Evolutionary conservation across 2,113 vertebrate species (phyloP).

Genomic region (Falco punctatus): DNA sequence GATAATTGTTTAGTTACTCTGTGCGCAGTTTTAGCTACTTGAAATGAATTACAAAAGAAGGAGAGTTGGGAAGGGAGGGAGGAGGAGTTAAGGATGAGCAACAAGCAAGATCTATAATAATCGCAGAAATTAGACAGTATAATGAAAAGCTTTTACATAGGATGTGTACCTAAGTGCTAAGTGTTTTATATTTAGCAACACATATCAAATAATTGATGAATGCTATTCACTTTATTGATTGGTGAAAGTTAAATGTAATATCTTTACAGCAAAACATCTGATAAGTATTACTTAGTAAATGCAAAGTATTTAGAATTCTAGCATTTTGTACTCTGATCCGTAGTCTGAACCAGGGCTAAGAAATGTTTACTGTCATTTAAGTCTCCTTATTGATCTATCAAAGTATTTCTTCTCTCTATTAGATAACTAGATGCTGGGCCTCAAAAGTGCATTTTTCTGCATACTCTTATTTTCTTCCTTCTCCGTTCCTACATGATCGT

Average conservation of each 20-base stretch:
- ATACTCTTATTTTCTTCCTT: not conserved
- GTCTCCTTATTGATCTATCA: not conserved
- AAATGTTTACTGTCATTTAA: not conserved
- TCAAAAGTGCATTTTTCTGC: not conserved
- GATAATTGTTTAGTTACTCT: conserved; percentile 67
- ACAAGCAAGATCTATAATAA: not conserved
- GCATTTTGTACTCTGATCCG: not conserved
- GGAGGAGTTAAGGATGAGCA: not conserved
- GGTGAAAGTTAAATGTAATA: conserved; percentile 4
- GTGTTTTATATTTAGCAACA: conserved; percentile 9
- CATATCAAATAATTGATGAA: conserved; percentile 4
- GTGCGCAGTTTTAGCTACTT: conserved; percentile 39
- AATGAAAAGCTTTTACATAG: not conserved
- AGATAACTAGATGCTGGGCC: not conserved
- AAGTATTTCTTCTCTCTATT: conserved; percentile 19
- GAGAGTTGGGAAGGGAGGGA: conserved; percentile 51
- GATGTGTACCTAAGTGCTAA: not conserved
- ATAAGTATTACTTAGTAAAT: not conserved
- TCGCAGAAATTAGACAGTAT: not conserved
- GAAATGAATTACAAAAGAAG: conserved; percentile 35
- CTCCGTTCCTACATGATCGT: not conserved
- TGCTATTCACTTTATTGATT: conserved; percentile 16
- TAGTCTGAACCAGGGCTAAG: not conserved
- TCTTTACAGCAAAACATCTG: not conserved
- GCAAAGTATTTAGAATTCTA: not conserved